Base-by-base conservation (phyloP, 2,113 vertebrate genomes). In the Thinocorus orbignyianus region DNA sequence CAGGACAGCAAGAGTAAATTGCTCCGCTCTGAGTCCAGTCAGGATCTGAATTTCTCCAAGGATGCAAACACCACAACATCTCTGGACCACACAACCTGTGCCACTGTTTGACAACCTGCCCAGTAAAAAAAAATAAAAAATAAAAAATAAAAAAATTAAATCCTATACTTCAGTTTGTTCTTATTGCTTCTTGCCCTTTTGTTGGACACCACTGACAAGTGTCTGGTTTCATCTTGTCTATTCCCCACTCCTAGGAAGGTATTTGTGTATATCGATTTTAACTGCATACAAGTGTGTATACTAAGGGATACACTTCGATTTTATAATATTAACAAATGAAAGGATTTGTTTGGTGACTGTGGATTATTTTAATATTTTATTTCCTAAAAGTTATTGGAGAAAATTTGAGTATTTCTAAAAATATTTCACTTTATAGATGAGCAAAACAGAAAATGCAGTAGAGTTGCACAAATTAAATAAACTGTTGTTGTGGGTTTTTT, bases 401-500 rank as follows among this genome's bases (percentile, higher is more conserved):
- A 66, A 61, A 7, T 48, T 35, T 48, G 26, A 41, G 8, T 61
- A 23, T 81, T 52, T 81, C 4, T 69, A 60, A 82, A 1, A 54
- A 19, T 49, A 55, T 31, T 73, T 64, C 19, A 31, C 60, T 81
- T 79, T 55, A 26, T 33, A 64, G 24, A 49, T 66, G 28, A 64
- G 7, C 17, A 81, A 68, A 5, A 26, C 9, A 80, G 23, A 84
- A 91, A 81, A 72, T 52, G 17, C 5, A 33, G 5, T 39, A 42
- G 3, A 51, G 20, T 28, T 35, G 8, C 8, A 58, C 17, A 78
- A 28, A 81, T 49, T 66, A 61, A 78, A 51, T 19, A 70, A 55
- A 51, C 10, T 23, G 4, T 17, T 52, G 46, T n/a, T 73, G 3
- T 2, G 9, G 0, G n/a, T n/a, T n/a, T 17, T 0, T 13, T 88